Percentiles rank a stretch among this genome's conserved stretches.
Evolutionary conservation across 2,113 vertebrate genomes (phyloP).

Genomic region (Cavia aperea): DNA sequence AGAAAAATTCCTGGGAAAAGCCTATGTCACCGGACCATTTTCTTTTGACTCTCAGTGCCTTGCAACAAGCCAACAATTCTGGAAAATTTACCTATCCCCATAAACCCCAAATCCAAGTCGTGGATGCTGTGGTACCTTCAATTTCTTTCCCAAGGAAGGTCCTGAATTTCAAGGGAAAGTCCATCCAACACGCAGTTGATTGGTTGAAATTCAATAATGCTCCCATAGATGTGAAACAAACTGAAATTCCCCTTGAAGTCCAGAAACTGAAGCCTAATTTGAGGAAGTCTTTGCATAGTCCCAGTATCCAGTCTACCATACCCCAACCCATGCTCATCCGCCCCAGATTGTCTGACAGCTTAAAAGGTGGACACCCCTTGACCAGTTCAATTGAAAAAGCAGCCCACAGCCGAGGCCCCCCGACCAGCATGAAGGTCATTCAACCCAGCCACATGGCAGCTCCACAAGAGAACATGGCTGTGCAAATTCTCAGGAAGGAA

Average conservation of each 20-base stretch:
- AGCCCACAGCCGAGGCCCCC: not conserved
- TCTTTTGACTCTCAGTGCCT: constrained; percentile 71
- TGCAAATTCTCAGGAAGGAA: not conserved
- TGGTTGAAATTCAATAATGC: not conserved
- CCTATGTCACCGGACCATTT: constrained; percentile 67
- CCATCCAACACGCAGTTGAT: not conserved
- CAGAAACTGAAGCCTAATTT: constrained; percentile 67
- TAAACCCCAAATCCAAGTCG: constrained; percentile 56
- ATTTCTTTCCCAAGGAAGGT: not conserved
- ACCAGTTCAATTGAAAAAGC: not conserved
- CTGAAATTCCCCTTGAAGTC: constrained; percentile 66
- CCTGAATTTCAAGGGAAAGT: constrained; percentile 8
- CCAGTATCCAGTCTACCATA: constrained; percentile 66
- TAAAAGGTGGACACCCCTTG: not conserved
- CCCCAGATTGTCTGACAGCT: constrained; percentile 44
- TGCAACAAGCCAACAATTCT: constrained; percentile 62
- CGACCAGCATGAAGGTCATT: constrained; percentile 53
- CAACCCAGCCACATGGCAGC: constrained; percentile 18
- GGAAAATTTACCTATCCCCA: constrained; percentile 60
- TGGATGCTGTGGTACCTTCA: constrained; percentile 69
- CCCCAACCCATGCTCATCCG: constrained; percentile 60
- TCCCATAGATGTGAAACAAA: constrained; percentile 53
- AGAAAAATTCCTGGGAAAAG: constrained; percentile 58
- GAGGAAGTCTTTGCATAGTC: constrained; percentile 63
- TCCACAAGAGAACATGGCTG: not conserved